Percentiles rank a stretch among this genome's conserved stretches.
Evolutionary conservation across 2,797 vertebrate genomes (phyloP).

Genomic region (Acrossocheilus fasciatus): DNA sequence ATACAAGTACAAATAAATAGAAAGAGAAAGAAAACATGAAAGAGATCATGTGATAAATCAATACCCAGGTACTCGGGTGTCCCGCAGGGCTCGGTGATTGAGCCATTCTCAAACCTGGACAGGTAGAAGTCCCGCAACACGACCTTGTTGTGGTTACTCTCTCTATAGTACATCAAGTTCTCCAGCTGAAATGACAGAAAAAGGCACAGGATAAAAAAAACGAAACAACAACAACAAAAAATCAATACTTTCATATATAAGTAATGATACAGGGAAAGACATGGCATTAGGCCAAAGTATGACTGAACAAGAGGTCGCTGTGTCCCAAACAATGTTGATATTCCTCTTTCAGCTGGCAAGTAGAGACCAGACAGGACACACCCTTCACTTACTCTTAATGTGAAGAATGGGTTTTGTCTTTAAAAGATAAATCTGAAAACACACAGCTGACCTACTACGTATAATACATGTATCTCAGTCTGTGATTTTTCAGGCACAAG

Average conservation of each 20-base stretch:
- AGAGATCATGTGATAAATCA: conserved; percentile 3
- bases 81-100: conserved; percentile 89
- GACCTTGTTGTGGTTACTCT: conserved; percentile 87
- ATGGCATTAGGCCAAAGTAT: conserved; percentile 23
- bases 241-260: conserved; percentile 14
- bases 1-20: not conserved
- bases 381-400: conserved; percentile 5
- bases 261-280: conserved; percentile 4
- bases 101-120: conserved; percentile 86
- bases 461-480: not conserved
- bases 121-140: conserved; percentile 89
- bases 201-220: not conserved
- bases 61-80: conserved; percentile 88
- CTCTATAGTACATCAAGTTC: conserved; percentile 78
- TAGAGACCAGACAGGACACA: not conserved
- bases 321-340: not conserved
- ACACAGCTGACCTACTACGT: not conserved
- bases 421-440: conserved; percentile 14
- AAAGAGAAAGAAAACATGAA: too few relatives aligned
- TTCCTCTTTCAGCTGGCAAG: not conserved
- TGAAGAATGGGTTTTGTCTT: conserved; percentile 15
- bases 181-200: conserved; percentile 69
- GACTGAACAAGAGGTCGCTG: conserved; percentile 6
- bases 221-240: not conserved
- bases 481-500: not conserved